These are phyloP conservation scores for Eilema depressum DNA, from an alignment of 2,888 invertebrate genomes.

Conservation along the genomic window DNA sequence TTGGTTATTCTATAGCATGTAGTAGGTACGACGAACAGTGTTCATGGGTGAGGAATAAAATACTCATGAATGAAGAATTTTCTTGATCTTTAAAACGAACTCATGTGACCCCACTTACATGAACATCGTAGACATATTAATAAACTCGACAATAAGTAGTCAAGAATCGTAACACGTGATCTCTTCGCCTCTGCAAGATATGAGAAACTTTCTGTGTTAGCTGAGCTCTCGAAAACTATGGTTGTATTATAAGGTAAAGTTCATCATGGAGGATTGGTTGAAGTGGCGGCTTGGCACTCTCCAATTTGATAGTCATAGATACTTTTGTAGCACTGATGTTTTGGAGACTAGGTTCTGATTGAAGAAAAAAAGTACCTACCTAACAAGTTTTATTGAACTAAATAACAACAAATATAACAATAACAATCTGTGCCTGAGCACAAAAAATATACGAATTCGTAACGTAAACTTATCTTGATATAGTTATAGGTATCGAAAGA, in stretches of 20 bases:
- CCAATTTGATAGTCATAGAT: neutral
- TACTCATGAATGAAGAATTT: neutral
- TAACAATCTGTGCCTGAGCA: too few relatives aligned
- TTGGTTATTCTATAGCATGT: neutral
- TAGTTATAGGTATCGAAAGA: too few relatives aligned
- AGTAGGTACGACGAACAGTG: neutral
- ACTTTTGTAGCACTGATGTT: neutral
- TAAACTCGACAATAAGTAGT: neutral
- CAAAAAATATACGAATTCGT: too few relatives aligned
- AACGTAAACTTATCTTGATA: too few relatives aligned
- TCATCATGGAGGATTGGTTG: too few relatives aligned
- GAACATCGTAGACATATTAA: neutral
- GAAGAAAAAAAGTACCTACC: too few relatives aligned
- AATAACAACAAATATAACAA: too few relatives aligned
- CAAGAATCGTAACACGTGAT: neutral
- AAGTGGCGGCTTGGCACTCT: neutral
- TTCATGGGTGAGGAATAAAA: neutral
- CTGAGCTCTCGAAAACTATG: neutral
- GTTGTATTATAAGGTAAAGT: neutral
- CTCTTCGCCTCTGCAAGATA: neutral
- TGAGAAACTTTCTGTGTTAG: neutral
- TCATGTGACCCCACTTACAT: neutral
- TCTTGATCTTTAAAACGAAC: neutral
- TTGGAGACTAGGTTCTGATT: too few relatives aligned
- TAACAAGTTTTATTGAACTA: too few relatives aligned